phyloP scores from a whole-genome alignment of 2,888 invertebrate genomes.

The Metellina segmentata region DNA sequence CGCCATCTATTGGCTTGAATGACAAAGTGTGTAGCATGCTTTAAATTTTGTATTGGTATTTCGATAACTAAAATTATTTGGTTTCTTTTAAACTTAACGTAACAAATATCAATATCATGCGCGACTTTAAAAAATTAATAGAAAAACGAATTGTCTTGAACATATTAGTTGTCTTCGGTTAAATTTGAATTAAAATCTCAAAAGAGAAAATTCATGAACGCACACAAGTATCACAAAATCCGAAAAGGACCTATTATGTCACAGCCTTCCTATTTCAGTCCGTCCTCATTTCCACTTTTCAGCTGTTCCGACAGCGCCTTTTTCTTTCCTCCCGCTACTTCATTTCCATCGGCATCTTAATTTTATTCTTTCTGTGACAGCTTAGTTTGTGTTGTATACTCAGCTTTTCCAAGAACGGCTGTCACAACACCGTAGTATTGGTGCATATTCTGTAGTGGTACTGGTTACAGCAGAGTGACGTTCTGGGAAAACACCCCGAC shows the following conservation, averaged over 20 bases:
- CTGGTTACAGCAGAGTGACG: too few relatives aligned
- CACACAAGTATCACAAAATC: too few relatives aligned
- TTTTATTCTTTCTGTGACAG: not conserved
- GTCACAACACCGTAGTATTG: not conserved
- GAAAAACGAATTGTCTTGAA: not conserved
- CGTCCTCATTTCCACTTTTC: not conserved
- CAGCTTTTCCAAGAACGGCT: slow-evolving; percentile 27
- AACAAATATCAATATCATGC: too few relatives aligned
- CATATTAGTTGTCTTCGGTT: not conserved
- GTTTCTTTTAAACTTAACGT: not conserved
- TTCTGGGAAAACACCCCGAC: not conserved
- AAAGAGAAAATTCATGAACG: not conserved
- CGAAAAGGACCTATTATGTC: not conserved
- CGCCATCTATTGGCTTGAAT: slow-evolving; percentile 32
- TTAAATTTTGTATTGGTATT: too few relatives aligned
- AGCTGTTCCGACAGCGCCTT: not conserved
- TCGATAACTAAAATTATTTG: slow-evolving; percentile 6
- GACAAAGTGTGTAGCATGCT: too few relatives aligned
- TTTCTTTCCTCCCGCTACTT: not conserved
- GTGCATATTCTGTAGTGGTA: not conserved
- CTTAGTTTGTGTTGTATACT: not conserved
- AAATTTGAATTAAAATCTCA: not conserved
- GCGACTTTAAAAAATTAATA: too few relatives aligned
- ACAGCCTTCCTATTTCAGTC: not conserved
- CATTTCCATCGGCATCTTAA: not conserved